Evolutionary conservation across 2,888 invertebrate species (phyloP).

Genomic region (Chironomus tentans): DNA sequence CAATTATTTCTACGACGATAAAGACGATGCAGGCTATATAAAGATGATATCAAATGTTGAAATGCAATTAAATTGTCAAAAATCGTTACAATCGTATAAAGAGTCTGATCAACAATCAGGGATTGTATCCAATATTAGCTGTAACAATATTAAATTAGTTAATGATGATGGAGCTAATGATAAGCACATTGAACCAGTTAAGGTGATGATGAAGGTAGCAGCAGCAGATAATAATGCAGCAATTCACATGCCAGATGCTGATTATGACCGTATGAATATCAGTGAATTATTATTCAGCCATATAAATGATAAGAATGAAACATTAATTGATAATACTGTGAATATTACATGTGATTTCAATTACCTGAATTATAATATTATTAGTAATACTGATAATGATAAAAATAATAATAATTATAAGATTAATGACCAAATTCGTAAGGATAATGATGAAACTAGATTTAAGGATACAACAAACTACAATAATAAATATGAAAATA

Average conservation of each 20-base stretch:
- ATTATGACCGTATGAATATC: slow-evolving; percentile 23
- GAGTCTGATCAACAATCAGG: slow-evolving; percentile 29
- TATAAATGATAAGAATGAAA: slow-evolving; percentile 26
- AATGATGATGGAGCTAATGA: not conserved
- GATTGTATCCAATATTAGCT: slow-evolving; percentile 27
- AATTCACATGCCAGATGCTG: not conserved
- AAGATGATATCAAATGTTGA: slow-evolving; percentile 26
- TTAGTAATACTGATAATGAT: not conserved
- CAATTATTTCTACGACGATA: not conserved
- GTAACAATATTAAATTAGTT: slow-evolving; percentile 26
- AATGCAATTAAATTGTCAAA: slow-evolving; percentile 27
- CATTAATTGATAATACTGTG: slow-evolving; percentile 27
- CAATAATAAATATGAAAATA: not conserved
- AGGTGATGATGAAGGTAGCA: not conserved
- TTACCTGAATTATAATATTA: slow-evolving; percentile 27
- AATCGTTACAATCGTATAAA: slow-evolving; percentile 27
- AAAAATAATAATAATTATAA: slow-evolving; percentile 1
- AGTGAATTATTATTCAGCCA: slow-evolving; percentile 28
- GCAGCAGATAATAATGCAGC: not conserved
- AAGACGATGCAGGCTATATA: slow-evolving; percentile 27
- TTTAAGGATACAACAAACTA: slow-evolving; percentile 23
- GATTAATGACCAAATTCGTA: slow-evolving; percentile 26
- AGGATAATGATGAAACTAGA: slow-evolving; percentile 1
- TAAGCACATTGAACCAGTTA: not conserved
- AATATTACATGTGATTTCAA: slow-evolving; percentile 28